Base-by-base conservation (phyloP, 2,888 invertebrate genomes). In the Latheticus oryzae region DNA sequence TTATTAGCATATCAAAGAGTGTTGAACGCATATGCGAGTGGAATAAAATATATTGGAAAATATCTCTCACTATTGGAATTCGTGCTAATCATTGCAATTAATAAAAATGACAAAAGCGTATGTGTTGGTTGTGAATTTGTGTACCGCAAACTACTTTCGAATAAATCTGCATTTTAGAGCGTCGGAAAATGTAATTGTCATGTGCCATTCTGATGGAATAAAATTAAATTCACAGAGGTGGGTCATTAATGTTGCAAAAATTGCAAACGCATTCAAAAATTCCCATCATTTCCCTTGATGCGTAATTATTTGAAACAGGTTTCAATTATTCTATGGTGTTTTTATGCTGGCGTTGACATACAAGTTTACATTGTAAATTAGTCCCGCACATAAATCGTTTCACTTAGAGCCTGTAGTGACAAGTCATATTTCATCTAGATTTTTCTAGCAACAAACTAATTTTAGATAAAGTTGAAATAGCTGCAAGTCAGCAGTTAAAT, bases 361-460 rank as follows among this genome's bases (percentile, higher is more conserved):
- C 24, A 26, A 26, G 38, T 53, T 58, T 58, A 56, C 56, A 48
- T 33, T 56, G 52, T 52, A 52, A 58, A 58, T 58, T 47, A 53
- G 47, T 58, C 30, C 24, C 12, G 17, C 11, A n/a, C 47, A 32
- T 58, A 58, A 52, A 58, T 53, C 57, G 35, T 11, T 58, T 38
- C 47, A 45, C 26, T 33, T 48, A 11, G 35, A 12, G 43, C 38
- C 47, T 26, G 45, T 53, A 52, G 33, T 53, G 58, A 47, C 52
- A 52, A 19, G 30, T 50, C 56, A 42, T 47, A 55, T 13, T 40
- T 55, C 55, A 48, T 12, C 8, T 26, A 55, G 47, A 55, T 55
- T 55, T 55, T 38, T 54, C 26, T 16, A 23, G 23, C 12, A 11
- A 24, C 7, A 9, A 26, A 53, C 43, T 53, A 53, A 43, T 53